Evolutionary conservation across 2,888 invertebrate species (phyloP).

Genomic region (Brachyptera putata): DNA sequence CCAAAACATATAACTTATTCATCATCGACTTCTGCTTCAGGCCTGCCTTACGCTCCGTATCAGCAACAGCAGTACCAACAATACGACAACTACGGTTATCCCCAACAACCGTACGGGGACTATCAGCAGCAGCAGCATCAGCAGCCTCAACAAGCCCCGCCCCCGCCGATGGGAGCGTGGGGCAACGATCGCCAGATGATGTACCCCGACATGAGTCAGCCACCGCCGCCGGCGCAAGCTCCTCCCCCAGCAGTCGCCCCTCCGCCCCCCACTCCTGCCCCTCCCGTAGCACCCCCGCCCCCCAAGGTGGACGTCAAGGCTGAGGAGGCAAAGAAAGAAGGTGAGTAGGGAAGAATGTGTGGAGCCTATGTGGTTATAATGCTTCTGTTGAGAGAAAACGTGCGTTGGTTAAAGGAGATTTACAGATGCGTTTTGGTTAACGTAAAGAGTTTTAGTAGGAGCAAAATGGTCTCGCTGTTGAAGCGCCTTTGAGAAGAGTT

Average conservation of each 20-base stretch:
- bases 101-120: conserved; percentile 8
- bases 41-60: no score
- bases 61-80: conserved; percentile 18
- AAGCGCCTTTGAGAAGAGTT: no score
- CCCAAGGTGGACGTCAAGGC: conserved; percentile 32
- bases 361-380: not conserved
- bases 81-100: conserved; percentile 18
- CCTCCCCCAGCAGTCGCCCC: conserved; percentile 3
- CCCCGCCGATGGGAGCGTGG: conserved; percentile 9
- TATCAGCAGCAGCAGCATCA: not conserved
- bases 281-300: conserved; percentile 9
- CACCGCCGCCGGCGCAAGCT: not conserved
- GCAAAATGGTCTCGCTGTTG: no score
- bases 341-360: conserved; percentile 17
- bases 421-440: no score
- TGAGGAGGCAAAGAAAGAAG: conserved; percentile 45
- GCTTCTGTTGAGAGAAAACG: no score
- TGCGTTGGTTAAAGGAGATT: no score
- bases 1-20: no score
- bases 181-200: conserved; percentile 24
- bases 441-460: no score
- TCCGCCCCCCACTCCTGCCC: conserved; percentile 3
- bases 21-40: no score
- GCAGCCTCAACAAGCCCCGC: conserved; percentile 21
- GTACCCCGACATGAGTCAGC: conserved; percentile 31